Evolutionary conservation across 2,888 invertebrate species (phyloP).

Genomic region (Morpho deidamia): DNA sequence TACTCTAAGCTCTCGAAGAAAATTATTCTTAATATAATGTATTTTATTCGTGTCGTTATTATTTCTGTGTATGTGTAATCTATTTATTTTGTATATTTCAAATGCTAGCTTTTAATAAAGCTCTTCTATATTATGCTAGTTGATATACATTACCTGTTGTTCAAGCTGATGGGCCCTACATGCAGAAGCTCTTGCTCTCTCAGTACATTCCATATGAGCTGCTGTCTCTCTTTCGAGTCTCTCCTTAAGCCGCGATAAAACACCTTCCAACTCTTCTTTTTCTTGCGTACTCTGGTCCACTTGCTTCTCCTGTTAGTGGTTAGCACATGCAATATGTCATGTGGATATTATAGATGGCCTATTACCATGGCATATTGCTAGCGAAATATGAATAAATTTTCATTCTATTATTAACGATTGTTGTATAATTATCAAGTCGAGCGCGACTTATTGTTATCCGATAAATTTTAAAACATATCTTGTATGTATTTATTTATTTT

Average conservation of each 20-base stretch:
- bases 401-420: too few species aligned
- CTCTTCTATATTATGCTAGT: neutral
- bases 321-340: slow-evolving; percentile 25
- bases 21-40: too few species aligned
- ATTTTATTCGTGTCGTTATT: too few species aligned
- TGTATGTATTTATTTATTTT: too few species aligned
- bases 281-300: slow-evolving; percentile 93
- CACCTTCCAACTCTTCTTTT: slow-evolving; percentile 93
- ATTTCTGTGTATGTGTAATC: too few species aligned
- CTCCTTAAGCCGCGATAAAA: slow-evolving; percentile 88
- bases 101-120: too few species aligned
- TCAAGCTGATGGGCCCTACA: slow-evolving; percentile 80
- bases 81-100: too few species aligned
- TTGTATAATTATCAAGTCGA: too few species aligned
- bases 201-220: slow-evolving; percentile 90
- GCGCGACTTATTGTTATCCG: too few species aligned
- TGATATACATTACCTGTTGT: slow-evolving; percentile 55
- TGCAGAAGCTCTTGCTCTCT: slow-evolving; percentile 80
- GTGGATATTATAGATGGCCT: slow-evolving; percentile 9
- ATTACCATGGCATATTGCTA: slow-evolving; percentile 5
- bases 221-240: slow-evolving; percentile 93
- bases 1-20: too few species aligned
- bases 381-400: neutral
- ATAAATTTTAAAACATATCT: too few species aligned
- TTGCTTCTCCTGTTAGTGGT: slow-evolving; percentile 86